Percentiles rank a stretch among this genome's conserved stretches.
These are phyloP conservation scores for Drusus annulatus DNA, from an alignment of 1,140 invertebrate genomes.

Conservation along the genomic window DNA sequence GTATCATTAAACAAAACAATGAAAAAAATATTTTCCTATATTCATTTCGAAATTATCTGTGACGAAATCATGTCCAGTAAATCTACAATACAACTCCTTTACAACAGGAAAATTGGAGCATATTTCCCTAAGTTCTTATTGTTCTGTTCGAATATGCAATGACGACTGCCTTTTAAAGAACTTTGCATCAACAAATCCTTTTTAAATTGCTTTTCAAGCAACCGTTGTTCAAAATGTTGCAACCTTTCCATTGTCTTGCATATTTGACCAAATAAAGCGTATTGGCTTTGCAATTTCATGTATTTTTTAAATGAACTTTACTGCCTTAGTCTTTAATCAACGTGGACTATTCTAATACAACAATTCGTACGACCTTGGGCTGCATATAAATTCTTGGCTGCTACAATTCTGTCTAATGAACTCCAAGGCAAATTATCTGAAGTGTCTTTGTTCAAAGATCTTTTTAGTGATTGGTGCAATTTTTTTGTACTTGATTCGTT, in stretches of 20 bases:
- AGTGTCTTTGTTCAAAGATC: neutral
- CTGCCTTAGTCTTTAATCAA: neutral
- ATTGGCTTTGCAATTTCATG: neutral
- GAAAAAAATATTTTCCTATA: too few species aligned
- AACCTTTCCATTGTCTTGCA: neutral
- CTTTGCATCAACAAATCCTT: too few species aligned
- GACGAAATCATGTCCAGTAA: too few species aligned
- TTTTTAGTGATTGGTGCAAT: neutral
- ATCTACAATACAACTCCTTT: too few species aligned
- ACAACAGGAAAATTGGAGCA: too few species aligned
- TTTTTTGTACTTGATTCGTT: too few species aligned
- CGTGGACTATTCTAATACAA: neutral
- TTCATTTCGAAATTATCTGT: too few species aligned
- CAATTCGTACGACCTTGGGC: neutral
- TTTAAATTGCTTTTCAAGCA: too few species aligned
- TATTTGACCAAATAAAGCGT: conserved; percentile 10
- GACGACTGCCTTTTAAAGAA: too few species aligned
- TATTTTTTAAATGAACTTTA: neutral
- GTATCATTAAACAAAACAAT: too few species aligned
- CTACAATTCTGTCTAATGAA: neutral
- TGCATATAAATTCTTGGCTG: neutral
- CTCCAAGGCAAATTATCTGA: neutral
- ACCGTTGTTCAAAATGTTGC: neutral
- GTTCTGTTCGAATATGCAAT: too few species aligned
- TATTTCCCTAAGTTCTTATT: too few species aligned